Base-by-base conservation (phyloP, 2,888 invertebrate genomes). In the Plagiodera versicolora region DNA sequence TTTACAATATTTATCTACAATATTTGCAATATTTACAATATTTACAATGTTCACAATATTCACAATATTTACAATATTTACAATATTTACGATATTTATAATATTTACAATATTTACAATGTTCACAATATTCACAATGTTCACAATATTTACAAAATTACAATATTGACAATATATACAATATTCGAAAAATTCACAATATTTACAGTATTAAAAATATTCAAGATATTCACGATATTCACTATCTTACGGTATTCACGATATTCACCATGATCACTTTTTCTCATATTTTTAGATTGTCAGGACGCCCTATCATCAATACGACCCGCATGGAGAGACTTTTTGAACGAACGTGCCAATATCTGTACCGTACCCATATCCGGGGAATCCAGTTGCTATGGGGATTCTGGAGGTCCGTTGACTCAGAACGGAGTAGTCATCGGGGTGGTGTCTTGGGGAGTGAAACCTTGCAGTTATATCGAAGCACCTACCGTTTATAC, bases 381-480 rank as follows among this genome's bases (percentile, higher is more conserved):
- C 17, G 83, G 83, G 1, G 83, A 81, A 11, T 81, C 83, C n/a
- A 84, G 83, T 10, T 85, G 85, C 69, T 80, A 74, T 48, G 85
- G 85, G 11, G 86, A 86, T 66, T 84, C 85, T 3, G 85, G 85
- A 2, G 84, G 85, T 11, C 68, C 85, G 6, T 77, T 83, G 17
- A 77, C 66, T 76, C 66, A 76, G 11, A 52, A 64, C 16, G 59
- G 52, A 8, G 54, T 50, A 4, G 67, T 84, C 35, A 67, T 84
- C 9, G 86, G 86, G 24, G 73, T 86, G 1, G 84, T 85, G 0
- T 86, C 85, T 1, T 86, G 85, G 85, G 84, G 84, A 0, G 72
- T 82, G 1, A 75, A 77, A 0, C 85, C 85, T 0, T 85, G 85
- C 70, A 84, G 84, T 1, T 74, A 77, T 48, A n/a, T 9, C 5